These are phyloP conservation scores for Caenorhabditis wallacei DNA, from an alignment of 2,888 invertebrate genomes.

Conservation along the genomic window DNA sequence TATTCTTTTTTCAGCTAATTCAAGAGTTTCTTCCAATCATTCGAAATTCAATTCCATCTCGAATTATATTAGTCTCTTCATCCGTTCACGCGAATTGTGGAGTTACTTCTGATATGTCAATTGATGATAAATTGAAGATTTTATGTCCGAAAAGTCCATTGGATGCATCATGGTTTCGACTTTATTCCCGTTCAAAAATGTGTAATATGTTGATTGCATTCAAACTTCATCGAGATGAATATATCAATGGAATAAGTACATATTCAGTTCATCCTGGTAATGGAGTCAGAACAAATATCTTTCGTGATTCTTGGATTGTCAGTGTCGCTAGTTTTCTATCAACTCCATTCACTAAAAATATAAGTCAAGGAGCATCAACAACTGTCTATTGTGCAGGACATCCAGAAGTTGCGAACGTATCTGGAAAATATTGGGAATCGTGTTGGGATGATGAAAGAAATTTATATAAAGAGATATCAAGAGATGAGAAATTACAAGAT, in stretches of 20 bases:
- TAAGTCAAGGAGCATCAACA: conserved; percentile 95
- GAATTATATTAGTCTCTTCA: conserved; percentile 92
- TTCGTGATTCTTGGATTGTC: conserved; percentile 49
- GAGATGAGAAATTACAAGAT: conserved; percentile 85
- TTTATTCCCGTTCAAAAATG: conserved; percentile 78
- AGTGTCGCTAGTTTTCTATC: conserved; percentile 85
- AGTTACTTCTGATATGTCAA: conserved; percentile 78
- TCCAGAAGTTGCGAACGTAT: conserved; percentile 87
- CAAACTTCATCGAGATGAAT: conserved; percentile 75
- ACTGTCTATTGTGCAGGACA: conserved; percentile 92
- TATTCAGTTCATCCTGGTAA: conserved; percentile 90
- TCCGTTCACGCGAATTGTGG: conserved; percentile 88
- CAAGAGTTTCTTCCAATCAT: conserved; percentile 64
- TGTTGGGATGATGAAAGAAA: conserved; percentile 86
- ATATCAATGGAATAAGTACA: conserved; percentile 69
- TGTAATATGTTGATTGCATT: conserved; percentile 78
- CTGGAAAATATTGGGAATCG: conserved; percentile 94
- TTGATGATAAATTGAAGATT: conserved; percentile 56
- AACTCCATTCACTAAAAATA: conserved; percentile 94
- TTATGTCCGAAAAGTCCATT: conserved; percentile 63
- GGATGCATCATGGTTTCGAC: conserved; percentile 52
- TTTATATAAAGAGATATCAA: conserved; percentile 84
- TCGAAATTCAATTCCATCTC: conserved; percentile 86
- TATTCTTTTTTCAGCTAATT: conserved; percentile 32
- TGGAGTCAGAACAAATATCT: conserved; percentile 61